Percentiles rank a stretch among this genome's conserved stretches.
These are phyloP conservation scores for Melipona bicolor DNA, from an alignment of 2,888 invertebrate species.

Conservation along the genomic window DNA sequence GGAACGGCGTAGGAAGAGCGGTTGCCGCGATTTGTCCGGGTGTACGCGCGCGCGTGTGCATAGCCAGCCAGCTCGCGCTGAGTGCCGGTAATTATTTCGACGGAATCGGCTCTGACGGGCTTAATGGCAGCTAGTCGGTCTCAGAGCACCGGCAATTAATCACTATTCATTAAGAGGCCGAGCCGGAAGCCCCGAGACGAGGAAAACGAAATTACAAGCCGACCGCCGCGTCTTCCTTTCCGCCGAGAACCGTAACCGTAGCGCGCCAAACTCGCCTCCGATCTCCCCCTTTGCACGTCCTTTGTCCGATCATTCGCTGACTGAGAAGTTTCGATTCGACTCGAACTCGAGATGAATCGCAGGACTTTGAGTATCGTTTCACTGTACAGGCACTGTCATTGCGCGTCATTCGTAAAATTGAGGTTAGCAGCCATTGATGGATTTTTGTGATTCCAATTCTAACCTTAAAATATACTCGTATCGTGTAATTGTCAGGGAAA, in stretches of 20 bases:
- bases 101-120: conserved; percentile 76
- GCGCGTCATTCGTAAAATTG: too few relatives aligned
- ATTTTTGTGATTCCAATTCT: too few relatives aligned
- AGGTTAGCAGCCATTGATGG: too few relatives aligned
- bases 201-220: conserved; percentile 75
- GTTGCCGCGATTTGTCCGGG: conserved; percentile 59
- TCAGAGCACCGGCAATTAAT: conserved; percentile 76
- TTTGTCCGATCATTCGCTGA: background rate
- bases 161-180: conserved; percentile 77
- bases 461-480: too few relatives aligned
- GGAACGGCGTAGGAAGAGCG: conserved; percentile 63
- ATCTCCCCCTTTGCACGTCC: background rate
- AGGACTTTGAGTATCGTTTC: too few relatives aligned
- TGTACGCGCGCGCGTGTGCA: conserved; percentile 44
- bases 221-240: conserved; percentile 55
- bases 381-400: too few relatives aligned
- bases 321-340: too few relatives aligned
- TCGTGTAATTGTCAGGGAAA: too few relatives aligned
- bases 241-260: conserved; percentile 24
- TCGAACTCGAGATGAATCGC: too few relatives aligned
- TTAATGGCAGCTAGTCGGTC: conserved; percentile 77
- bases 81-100: conserved; percentile 77
- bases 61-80: conserved; percentile 42
- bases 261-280: background rate
- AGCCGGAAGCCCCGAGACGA: conserved; percentile 71